phyloP scores from a whole-genome alignment of 2,888 invertebrate genomes.

The Hirtodrosophila histrioides region DNA sequence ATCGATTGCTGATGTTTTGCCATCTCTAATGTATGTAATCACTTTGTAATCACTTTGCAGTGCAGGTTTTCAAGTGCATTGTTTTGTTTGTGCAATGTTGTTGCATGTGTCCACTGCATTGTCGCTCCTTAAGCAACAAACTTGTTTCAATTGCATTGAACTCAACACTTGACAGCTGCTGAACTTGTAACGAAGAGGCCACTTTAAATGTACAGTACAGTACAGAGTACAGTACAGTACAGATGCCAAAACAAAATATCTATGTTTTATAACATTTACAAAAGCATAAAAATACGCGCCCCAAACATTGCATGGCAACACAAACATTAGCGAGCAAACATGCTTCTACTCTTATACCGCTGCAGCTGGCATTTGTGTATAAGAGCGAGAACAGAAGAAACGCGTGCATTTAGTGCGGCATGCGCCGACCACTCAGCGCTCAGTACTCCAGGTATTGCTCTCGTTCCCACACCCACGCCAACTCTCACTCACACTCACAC shows the following conservation, averaged over 20 bases:
- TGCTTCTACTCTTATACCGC: conserved; percentile 41
- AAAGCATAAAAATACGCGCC: conserved; percentile 21
- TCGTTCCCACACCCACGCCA: conserved; percentile 22
- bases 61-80: conserved; percentile 65
- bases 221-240: conserved; percentile 31
- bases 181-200: conserved; percentile 21
- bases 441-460: neutral
- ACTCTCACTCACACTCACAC: conserved; percentile 10
- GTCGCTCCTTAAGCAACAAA: conserved; percentile 49
- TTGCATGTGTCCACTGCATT: conserved; percentile 15
- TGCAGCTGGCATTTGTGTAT: conserved; percentile 23
- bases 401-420: conserved; percentile 9
- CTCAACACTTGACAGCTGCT: conserved; percentile 30
- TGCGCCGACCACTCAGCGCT: conserved; percentile 15
- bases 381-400: conserved; percentile 28
- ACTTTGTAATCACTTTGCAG: conserved; percentile 19
- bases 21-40: conserved; percentile 16
- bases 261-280: conserved; percentile 40
- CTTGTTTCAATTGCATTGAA: conserved; percentile 66
- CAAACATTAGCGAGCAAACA: conserved; percentile 22
- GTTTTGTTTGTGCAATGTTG: conserved; percentile 36
- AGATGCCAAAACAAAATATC: conserved; percentile 24
- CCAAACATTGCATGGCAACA: conserved; percentile 53
- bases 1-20: too few species aligned
- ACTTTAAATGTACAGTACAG: conserved; percentile 16